A percentile compares a stretch with the other conserved stretches of the same genome.
Evolutionary conservation across 2,797 vertebrate species (phyloP).

Genomic region (Coendou prehensilis): DNA sequence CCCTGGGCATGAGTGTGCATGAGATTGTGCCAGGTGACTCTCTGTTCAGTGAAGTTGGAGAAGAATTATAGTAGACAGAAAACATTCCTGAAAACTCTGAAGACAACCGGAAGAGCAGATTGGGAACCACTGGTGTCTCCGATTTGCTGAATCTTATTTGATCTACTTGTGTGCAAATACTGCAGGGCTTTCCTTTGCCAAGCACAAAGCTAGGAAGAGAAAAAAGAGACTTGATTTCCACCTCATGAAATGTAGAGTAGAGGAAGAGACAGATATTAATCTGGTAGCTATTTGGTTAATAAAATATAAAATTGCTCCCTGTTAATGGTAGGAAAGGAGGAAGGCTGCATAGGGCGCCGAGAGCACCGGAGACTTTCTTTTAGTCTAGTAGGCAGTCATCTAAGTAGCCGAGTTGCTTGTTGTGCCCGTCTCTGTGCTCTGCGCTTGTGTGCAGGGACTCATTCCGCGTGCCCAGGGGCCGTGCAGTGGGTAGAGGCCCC

Average conservation of each 20-base stretch:
- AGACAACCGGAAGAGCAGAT: not conserved
- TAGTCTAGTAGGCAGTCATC: not conserved
- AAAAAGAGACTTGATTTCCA: not conserved
- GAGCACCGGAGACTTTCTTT: not conserved
- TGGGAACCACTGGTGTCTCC: accelerated
- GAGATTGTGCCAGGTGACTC: not conserved
- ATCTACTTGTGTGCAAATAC: not conserved
- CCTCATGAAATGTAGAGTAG: not conserved
- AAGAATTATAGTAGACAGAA: not conserved
- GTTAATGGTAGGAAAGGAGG: not conserved
- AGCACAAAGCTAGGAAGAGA: not conserved
- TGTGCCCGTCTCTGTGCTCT: not conserved
- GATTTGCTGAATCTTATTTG: not conserved
- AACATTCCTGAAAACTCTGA: not conserved
- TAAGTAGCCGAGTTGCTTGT: not conserved
- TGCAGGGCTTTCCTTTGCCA: not conserved
- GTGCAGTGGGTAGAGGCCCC: not conserved
- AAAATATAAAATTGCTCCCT: not conserved
- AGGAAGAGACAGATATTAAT: not conserved
- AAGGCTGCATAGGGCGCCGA: accelerated
- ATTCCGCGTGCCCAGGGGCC: not conserved
- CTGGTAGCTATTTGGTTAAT: not conserved
- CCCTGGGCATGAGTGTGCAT: not conserved
- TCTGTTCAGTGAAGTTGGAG: not conserved
- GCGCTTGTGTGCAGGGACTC: not conserved